These are phyloP conservation scores for Ecdyonurus torrentis DNA, from an alignment of 2,888 invertebrate species.

Conservation along the genomic window DNA sequence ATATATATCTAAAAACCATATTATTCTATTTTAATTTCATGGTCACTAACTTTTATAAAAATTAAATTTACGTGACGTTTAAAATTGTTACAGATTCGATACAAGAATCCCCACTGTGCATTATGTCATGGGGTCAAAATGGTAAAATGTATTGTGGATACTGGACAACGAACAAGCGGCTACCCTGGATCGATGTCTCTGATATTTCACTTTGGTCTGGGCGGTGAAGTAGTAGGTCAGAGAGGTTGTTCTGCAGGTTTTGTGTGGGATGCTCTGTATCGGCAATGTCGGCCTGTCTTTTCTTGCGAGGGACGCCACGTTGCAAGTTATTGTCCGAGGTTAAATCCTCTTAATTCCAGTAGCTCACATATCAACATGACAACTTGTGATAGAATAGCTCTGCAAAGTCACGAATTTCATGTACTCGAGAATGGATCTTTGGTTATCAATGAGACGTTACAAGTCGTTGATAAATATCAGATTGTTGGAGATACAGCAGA, in stretches of 20 bases:
- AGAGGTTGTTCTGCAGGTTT: constrained; percentile 11
- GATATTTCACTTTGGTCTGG: constrained; percentile 14
- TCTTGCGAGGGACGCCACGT: background rate
- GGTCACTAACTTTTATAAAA: too few relatives aligned
- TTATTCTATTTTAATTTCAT: too few relatives aligned
- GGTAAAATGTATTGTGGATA: background rate
- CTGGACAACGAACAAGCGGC: constrained; percentile 1
- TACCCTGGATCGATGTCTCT: constrained; percentile 5
- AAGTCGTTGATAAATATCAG: background rate
- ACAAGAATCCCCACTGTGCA: constrained; percentile 22
- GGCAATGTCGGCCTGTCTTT: constrained; percentile 13
- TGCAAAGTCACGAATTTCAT: constrained; percentile 9
- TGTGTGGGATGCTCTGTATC: constrained; percentile 19
- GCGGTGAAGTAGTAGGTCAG: constrained; percentile 3
- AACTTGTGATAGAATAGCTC: background rate
- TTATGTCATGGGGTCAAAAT: constrained; percentile 15
- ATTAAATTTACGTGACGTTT: too few relatives aligned
- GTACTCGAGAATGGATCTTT: constrained; percentile 12
- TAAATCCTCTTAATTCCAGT: background rate
- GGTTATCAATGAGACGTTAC: background rate
- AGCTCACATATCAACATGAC: background rate
- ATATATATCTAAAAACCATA: too few relatives aligned
- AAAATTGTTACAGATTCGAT: constrained; percentile 12
- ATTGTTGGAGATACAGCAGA: background rate
- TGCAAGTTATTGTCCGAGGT: background rate